phyloP scores from a whole-genome alignment of 2,888 invertebrate species.

The Chrysomela aeneicollis region DNA sequence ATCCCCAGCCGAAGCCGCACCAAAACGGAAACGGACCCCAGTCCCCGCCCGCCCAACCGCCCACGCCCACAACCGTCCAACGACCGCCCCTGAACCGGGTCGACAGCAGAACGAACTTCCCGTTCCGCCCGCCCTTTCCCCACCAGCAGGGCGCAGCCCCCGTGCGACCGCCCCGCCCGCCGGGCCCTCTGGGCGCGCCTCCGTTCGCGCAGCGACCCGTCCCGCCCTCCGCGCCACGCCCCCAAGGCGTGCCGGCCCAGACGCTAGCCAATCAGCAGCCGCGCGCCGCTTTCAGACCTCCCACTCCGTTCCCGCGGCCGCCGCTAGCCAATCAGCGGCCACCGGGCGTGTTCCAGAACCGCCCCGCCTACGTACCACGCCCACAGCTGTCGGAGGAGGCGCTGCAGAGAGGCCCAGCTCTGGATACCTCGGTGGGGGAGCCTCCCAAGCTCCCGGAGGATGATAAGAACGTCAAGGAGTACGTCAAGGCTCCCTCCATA shows the following conservation, averaged over 20 bases:
- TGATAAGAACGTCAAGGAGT: slow-evolving; percentile 40
- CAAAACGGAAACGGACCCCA: slow-evolving; percentile 32
- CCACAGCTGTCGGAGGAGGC: slow-evolving; percentile 41
- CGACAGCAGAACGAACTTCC: slow-evolving; percentile 61
- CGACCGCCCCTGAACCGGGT: slow-evolving; percentile 59
- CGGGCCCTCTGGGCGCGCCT: not conserved
- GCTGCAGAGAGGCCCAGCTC: slow-evolving; percentile 51
- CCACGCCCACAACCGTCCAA: slow-evolving; percentile 31
- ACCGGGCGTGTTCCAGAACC: slow-evolving; percentile 50
- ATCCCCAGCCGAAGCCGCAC: slow-evolving; percentile 20
- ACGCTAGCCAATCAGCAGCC: slow-evolving; percentile 46
- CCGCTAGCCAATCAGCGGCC: slow-evolving; percentile 51
- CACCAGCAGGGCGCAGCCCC: slow-evolving; percentile 51
- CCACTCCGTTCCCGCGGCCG: slow-evolving; percentile 65
- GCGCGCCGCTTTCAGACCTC: slow-evolving; percentile 57
- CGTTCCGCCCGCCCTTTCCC: slow-evolving; percentile 52
- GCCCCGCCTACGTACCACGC: slow-evolving; percentile 47
- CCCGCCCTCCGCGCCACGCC: slow-evolving; percentile 43
- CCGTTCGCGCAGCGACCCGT: slow-evolving; percentile 6
- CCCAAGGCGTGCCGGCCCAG: slow-evolving; percentile 59
- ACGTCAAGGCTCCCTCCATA: slow-evolving; percentile 51
- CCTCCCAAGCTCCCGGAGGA: slow-evolving; percentile 60
- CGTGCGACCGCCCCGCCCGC: slow-evolving; percentile 53
- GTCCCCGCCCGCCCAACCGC: slow-evolving; percentile 18
- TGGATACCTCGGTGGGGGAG: slow-evolving; percentile 52